Conservation (phyloP, 2,888 invertebrate species). For the Ptychoptera contaminata region DNA sequence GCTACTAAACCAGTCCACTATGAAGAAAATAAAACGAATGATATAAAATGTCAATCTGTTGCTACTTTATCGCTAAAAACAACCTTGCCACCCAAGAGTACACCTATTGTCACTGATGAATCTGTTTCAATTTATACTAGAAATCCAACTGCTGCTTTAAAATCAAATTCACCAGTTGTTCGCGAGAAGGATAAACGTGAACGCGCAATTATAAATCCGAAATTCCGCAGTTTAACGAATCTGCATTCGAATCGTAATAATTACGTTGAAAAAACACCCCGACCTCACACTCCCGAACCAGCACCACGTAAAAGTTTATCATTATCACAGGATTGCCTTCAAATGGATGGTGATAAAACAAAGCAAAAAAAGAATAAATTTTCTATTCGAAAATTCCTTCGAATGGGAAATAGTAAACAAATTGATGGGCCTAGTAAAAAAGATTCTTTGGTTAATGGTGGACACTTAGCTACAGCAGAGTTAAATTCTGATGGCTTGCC, state of each 20-base stretch:
- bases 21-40: neutral
- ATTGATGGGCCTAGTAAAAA: neutral
- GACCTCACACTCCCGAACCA: conserved; percentile 42
- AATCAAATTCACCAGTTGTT: conserved; percentile 51
- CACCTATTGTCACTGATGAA: conserved; percentile 7
- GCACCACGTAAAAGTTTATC: conserved; percentile 54
- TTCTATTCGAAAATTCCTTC: conserved; percentile 66
- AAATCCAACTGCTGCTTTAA: conserved; percentile 37
- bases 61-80: too few relatives aligned
- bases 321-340: conserved; percentile 52
- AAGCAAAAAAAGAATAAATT: conserved; percentile 58
- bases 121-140: conserved; percentile 40
- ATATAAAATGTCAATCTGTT: neutral
- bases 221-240: conserved; percentile 36
- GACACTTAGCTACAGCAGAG: neutral
- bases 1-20: neutral
- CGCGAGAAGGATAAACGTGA: conserved; percentile 63
- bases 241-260: conserved; percentile 26
- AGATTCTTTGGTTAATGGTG: neutral
- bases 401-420: conserved; percentile 46
- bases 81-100: conserved; percentile 7
- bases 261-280: conserved; percentile 16
- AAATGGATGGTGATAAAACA: conserved; percentile 30
- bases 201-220: conserved; percentile 46
- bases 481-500: conserved; percentile 21